Base-by-base conservation (phyloP, 2,888 invertebrate genomes). In the Acleris laterana region DNA sequence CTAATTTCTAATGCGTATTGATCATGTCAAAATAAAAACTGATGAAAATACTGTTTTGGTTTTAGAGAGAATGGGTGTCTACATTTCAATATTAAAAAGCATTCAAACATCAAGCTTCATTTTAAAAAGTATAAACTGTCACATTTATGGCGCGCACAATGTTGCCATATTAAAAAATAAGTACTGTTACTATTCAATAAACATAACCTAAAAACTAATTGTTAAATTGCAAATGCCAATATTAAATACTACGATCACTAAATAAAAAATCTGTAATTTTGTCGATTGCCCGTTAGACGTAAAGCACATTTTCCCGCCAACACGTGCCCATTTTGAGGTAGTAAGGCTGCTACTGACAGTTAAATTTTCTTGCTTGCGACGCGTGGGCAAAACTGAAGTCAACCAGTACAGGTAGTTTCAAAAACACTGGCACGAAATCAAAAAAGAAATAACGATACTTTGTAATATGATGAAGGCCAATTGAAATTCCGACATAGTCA, bases 151-250 rank as follows among this genome's bases (percentile, higher is more conserved):
- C 55, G 71, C 64, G 65, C 70, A 68, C 68, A 65, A 70, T 67
- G 74, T 76, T 77, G 72, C 74, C 75, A 79, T 72, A 72, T 70
- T 61, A 69, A 71, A 77, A 77, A 56, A 65, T 65, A 65, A 65
- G 65, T 65, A 65, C 65, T 50, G 65, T 65, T 65, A 61, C 44
- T 65, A 46, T 60, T 42, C 17, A 46, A 38, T 48, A 64, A 50
- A 17, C 49, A 44, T 65, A 65, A 56, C 55, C 60, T 65, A 65
- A 44, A 60, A 46, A 50, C 60, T 65, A 65, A 42, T 50, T 61
- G 65, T 65, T 65, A 61, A 65, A 65, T 60, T 65, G 60, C 65
- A 61, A 65, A 65, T 65, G 65, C 65, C 59, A 64, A 51, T 22
- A 38, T 59, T 62, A 55, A 58, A 63, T 38, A 53, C 55, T 63